Conservation (phyloP, 2,888 invertebrate genomes). For the Melanchra persicariae region DNA sequence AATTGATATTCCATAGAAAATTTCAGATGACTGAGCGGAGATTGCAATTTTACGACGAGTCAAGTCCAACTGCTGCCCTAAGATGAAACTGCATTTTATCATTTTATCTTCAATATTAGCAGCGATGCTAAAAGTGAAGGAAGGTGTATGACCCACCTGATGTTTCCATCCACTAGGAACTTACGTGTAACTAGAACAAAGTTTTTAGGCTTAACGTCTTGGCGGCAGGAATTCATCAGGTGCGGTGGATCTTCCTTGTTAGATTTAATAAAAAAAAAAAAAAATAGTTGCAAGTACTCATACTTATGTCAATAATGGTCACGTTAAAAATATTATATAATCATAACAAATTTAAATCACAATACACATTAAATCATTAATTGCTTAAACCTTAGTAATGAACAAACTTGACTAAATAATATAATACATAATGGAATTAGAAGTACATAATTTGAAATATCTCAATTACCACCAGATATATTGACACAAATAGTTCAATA, state of each 20-base stretch:
- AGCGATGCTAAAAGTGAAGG: not conserved
- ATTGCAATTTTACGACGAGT: constrained; percentile 20
- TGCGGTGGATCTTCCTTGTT: too few species aligned
- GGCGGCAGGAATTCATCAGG: not conserved
- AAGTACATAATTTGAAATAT: not conserved
- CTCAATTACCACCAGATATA: not conserved
- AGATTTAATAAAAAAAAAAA: too few species aligned
- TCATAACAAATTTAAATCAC: too few species aligned
- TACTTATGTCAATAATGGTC: too few species aligned
- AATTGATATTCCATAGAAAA: constrained; percentile 28
- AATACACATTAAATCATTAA: too few species aligned
- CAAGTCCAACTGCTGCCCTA: not conserved
- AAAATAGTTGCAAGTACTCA: too few species aligned
- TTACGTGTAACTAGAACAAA: too few species aligned
- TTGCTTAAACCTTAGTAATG: not conserved
- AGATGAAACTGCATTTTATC: not conserved
- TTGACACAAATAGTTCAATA: constrained; percentile 1
- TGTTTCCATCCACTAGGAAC: too few species aligned
- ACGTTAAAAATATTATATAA: too few species aligned
- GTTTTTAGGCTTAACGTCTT: not conserved
- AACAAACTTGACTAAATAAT: not conserved
- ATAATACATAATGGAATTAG: not conserved
- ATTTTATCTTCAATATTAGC: too few species aligned
- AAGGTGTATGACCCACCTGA: not conserved
- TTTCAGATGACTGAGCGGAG: not conserved